phyloP scores from a whole-genome alignment of 2,797 vertebrate species.

The Phoxinus dragarum region DNA sequence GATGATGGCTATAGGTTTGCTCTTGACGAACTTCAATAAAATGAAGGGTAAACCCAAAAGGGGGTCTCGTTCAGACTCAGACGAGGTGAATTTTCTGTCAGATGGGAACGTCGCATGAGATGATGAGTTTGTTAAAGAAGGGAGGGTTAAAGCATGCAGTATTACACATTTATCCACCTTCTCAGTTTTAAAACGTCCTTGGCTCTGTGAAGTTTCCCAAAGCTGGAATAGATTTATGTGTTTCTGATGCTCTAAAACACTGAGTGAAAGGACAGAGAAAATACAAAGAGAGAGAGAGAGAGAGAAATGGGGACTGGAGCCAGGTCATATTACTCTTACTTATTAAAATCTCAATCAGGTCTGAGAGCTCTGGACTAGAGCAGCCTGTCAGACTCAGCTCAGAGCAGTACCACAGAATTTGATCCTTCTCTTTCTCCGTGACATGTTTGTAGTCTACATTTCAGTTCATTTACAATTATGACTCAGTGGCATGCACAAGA shows the following conservation, averaged over 20 bases:
- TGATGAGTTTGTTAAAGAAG: constrained; percentile 48
- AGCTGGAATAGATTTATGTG: constrained; percentile 61
- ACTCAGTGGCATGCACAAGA: constrained; percentile 37
- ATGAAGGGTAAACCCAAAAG: not conserved
- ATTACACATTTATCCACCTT: constrained; percentile 60
- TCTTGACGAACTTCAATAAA: constrained; percentile 35
- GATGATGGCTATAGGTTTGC: constrained; percentile 31
- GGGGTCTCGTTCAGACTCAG: not conserved
- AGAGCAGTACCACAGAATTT: constrained; percentile 53
- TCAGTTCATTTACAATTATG: constrained; percentile 44
- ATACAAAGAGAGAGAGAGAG: constrained; percentile 40
- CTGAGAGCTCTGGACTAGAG: constrained; percentile 60
- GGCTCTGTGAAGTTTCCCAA: constrained; percentile 59
- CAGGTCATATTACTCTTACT: constrained; percentile 62
- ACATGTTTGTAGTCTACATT: constrained; percentile 51
- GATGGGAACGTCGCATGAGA: not conserved
- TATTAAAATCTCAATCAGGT: constrained; percentile 64
- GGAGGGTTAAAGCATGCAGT: constrained; percentile 55
- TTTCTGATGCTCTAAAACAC: constrained; percentile 50
- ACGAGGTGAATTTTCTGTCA: constrained; percentile 9
- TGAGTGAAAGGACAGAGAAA: constrained; percentile 45
- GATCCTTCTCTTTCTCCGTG: constrained; percentile 56
- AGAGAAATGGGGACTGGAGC: constrained; percentile 58
- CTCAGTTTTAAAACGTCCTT: constrained; percentile 50
- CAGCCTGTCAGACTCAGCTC: constrained; percentile 43